phyloP scores from a whole-genome alignment of 1,140 invertebrate species.

The Drosophila funebris region DNA sequence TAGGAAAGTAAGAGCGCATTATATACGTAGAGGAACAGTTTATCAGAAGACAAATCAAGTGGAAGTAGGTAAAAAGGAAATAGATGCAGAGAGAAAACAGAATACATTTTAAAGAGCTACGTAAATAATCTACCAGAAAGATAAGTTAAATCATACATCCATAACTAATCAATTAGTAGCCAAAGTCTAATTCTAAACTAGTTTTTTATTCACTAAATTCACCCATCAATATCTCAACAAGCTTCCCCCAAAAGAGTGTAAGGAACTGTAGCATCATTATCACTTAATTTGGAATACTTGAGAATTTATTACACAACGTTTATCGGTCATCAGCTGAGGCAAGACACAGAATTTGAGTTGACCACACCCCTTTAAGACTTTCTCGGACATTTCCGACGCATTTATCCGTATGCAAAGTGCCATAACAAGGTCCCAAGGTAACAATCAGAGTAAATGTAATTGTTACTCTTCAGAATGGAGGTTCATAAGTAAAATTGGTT shows the following conservation, averaged over 20 bases:
- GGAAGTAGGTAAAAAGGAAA: no score
- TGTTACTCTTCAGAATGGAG: slow-evolving; percentile 5
- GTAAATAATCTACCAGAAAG: no score
- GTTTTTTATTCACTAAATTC: no score
- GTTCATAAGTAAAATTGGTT: slow-evolving; percentile 26
- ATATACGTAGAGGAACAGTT: no score
- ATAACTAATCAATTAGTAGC: no score
- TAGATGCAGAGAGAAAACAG: no score
- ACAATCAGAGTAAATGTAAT: slow-evolving; percentile 42
- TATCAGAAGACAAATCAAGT: no score
- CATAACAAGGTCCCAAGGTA: slow-evolving; percentile 5
- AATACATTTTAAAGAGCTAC: no score
- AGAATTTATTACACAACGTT: slow-evolving; percentile 34
- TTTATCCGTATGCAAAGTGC: slow-evolving; percentile 11
- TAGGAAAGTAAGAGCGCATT: no score
- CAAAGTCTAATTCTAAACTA: no score
- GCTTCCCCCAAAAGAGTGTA: not conserved
- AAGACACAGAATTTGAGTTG: slow-evolving; percentile 14
- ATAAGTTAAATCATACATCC: no score
- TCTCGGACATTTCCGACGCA: not conserved
- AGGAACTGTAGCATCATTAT: not conserved
- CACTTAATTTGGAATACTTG: slow-evolving; percentile 17
- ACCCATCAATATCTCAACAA: no score
- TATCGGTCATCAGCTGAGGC: slow-evolving; percentile 3
- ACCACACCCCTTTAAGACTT: slow-evolving; percentile 7